Conservation (phyloP, 2,113 vertebrate genomes). For the Trogon surrucura region DNA sequence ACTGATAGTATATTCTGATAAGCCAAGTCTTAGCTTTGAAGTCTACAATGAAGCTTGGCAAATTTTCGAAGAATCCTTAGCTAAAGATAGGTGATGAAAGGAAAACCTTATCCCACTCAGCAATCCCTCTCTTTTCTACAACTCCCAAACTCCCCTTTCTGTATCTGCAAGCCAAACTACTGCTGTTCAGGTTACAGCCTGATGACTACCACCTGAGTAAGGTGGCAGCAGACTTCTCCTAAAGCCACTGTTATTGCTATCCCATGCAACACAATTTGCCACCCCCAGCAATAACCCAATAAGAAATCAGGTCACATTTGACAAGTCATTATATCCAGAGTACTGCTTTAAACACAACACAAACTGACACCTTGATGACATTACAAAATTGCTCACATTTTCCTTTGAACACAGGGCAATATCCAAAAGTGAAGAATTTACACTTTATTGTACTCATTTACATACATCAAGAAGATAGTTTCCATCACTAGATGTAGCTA, state of each 20-base stretch:
- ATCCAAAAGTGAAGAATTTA: slow-evolving; percentile 27
- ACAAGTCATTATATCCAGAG: background rate
- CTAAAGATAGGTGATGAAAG: background rate
- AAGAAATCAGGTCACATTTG: background rate
- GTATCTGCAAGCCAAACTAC: background rate
- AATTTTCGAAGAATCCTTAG: background rate
- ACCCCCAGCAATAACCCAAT: background rate
- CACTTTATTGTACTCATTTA: slow-evolving; percentile 76
- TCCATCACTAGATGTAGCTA: slow-evolving; percentile 37
- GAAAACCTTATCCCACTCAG: background rate
- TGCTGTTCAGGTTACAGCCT: background rate
- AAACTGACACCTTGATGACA: background rate
- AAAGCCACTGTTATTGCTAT: background rate
- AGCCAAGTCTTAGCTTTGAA: background rate
- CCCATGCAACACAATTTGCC: background rate
- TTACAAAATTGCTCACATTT: background rate
- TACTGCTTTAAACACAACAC: background rate
- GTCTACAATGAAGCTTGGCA: background rate
- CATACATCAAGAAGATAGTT: slow-evolving; percentile 25
- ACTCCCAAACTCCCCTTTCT: background rate
- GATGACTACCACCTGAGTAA: background rate
- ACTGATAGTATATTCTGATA: background rate
- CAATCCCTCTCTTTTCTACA: background rate
- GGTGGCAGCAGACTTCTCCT: background rate
- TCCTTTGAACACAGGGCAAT: background rate